Conservation (phyloP, 1,140 invertebrate genomes). For the Zaprionus taronus region DNA sequence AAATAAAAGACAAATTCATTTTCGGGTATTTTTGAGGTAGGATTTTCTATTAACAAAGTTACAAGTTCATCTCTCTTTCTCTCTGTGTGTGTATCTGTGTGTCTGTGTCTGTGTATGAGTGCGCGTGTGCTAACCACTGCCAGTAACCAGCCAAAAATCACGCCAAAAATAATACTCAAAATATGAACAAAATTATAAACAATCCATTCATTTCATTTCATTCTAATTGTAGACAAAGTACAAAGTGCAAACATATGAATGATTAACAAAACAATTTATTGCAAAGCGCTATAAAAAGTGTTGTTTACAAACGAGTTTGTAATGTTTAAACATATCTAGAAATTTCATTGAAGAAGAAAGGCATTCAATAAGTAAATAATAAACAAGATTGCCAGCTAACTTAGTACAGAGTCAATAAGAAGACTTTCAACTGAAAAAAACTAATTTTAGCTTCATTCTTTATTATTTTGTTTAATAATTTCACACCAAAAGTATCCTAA, state of each 20-base stretch:
- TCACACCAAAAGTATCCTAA: not conserved
- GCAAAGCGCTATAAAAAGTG: constrained; percentile 18
- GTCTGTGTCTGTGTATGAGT: constrained; percentile 26
- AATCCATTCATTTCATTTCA: constrained; percentile 41
- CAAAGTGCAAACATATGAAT: constrained; percentile 40
- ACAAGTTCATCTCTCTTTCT: constrained; percentile 6
- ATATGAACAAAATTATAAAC: constrained; percentile 11
- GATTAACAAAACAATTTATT: constrained; percentile 30
- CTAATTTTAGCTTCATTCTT: not conserved
- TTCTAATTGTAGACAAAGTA: constrained; percentile 29
- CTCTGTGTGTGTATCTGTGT: constrained; percentile 47
- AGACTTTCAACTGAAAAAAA: not conserved
- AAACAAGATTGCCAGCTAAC: not conserved
- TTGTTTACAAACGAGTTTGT: not conserved
- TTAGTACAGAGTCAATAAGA: not conserved
- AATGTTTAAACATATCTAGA: not conserved
- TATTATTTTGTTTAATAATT: not conserved
- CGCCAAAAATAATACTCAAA: constrained; percentile 22
- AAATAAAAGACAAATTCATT: constrained; percentile 83
- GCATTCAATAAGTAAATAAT: not conserved
- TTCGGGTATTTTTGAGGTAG: constrained; percentile 84
- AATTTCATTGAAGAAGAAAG: constrained; percentile 4
- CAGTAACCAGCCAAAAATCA: constrained; percentile 23
- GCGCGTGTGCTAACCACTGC: constrained; percentile 28
- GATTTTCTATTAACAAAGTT: constrained; percentile 62